Evolutionary conservation across 2,888 invertebrate species (phyloP), one percentile per base, ranked within the genome.

Genomic region (Autographa pulchrina): DNA sequence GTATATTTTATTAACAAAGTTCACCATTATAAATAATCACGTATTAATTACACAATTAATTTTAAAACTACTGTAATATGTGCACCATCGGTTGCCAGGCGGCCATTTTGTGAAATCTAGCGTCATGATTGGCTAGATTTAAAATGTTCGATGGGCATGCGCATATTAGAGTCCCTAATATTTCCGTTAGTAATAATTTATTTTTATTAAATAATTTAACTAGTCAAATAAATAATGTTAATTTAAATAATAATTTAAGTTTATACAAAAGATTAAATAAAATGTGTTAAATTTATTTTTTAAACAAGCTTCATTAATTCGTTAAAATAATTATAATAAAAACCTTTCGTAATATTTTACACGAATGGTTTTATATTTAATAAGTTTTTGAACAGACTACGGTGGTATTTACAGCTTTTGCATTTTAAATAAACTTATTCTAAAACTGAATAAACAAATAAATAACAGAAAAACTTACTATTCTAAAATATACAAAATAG

Each of bases 151-250:
- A 83, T 81, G 71, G 72, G 38, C 18, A 78, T 83, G 69, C 83
- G 70, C 82, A 83, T 82, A 82, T 78, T 81, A 82, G 81, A 83
- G 81, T 65, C 38, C 41, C 48, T 74, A 74, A 54, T 68, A 68
- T 64, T 65, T 62, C 58, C 52, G 63, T 75, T 77, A 74, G 68
- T 7, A 56, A 63, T 61, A 56, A 41, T 65, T 65, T 56, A 65
- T 56, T 20, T 48, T 65, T 38, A 16, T 41, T 13, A 58, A 65
- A 72, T 16, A 60, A 63, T 58, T 58, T 61, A 64, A 63, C 43
- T 58, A 43, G 25, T 68, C 18, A 65, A 32, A 60, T 59, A 68
- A 62, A 62, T 63, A 43, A 62, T 61, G 32, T 56, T 68, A 66
- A 62, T 38, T 31, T 59, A 6, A 56, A 59, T 63, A 70, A 61